These are phyloP conservation scores for Spinus olivaceus DNA, from an alignment of 2,797 vertebrate genomes.

Conservation along the genomic window DNA sequence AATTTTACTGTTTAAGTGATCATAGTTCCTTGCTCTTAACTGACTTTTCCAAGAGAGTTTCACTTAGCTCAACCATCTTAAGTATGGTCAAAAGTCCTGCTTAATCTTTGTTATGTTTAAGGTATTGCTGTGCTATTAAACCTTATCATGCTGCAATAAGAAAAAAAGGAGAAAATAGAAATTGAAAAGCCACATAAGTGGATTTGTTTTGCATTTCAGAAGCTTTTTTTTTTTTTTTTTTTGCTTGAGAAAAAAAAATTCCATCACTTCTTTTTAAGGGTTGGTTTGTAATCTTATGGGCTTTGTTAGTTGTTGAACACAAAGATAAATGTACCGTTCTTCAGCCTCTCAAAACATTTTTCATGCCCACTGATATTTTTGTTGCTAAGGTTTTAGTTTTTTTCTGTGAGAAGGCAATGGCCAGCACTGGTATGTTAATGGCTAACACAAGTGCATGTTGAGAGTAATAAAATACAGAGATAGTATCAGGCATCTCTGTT, in stretches of 20 bases:
- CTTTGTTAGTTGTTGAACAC: neutral
- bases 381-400: neutral
- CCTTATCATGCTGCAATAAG: neutral
- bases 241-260: neutral
- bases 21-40: neutral
- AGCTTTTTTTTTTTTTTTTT: neutral
- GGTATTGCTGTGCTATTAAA: neutral
- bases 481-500: neutral
- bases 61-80: neutral
- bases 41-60: neutral
- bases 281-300: neutral
- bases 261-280: neutral
- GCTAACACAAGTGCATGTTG: neutral
- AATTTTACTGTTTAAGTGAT: neutral
- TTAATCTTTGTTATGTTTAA: neutral
- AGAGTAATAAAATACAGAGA: slow-evolving; percentile 26
- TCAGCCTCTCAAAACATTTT: neutral
- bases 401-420: neutral
- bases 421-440: slow-evolving; percentile 16
- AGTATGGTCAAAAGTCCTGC: neutral
- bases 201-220: neutral
- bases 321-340: neutral
- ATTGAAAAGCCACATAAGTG: neutral
- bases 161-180: neutral
- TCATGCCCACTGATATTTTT: neutral